Evolutionary conservation across 2,888 invertebrate genomes (phyloP), one percentile per base, ranked within the genome.

Genomic region (Pyralis farinalis): DNA sequence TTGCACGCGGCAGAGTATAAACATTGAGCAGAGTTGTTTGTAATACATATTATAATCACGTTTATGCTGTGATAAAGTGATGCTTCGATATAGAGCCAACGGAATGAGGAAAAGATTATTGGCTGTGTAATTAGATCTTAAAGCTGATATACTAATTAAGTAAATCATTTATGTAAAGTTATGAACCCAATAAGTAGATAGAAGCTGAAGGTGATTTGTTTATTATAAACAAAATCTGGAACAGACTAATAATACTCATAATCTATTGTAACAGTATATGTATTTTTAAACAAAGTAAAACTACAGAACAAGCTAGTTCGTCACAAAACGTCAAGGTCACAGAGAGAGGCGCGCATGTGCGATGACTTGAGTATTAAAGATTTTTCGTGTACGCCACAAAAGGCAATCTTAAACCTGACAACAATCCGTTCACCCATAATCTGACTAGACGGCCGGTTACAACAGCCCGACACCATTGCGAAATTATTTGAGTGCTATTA

Each of bases 301-400:
- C 39, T 43, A 44, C 34, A 21, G 34, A 37, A 40, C n/a, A 25
- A 25, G 7, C 25, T 35, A 66, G 60, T 63, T 72, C 57, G 67
- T 71, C 69, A 72, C 66, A 63, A 66, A 55, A 62, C 63, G 55
- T 72, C 81, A 85, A 84, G 83, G 84, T 75, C 79, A 78, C 53
- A 45, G 52, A 78, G 52, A 46, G 52, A 59, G 63, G 58, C 65
- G 81, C 83, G 83, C 82, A 83, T 83, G 83, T 81, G 81, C 81
- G 66, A 68, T 69, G 55, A 60, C 60, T 72, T 63, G 61, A 60
- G 56, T 72, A 62, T 67, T 72, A 75, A 75, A 74, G 72, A 76
- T 74, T 80, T 77, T 76, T 76, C 62, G 66, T 64, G 65, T 60
- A 53, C 49, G 53, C 53, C 49, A 58, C 45, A 49, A 49, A 47